Percentiles rank a stretch among this genome's conserved stretches.
These are phyloP conservation scores for Phorcus lineatus DNA, from an alignment of 2,888 invertebrate genomes.

Conservation along the genomic window DNA sequence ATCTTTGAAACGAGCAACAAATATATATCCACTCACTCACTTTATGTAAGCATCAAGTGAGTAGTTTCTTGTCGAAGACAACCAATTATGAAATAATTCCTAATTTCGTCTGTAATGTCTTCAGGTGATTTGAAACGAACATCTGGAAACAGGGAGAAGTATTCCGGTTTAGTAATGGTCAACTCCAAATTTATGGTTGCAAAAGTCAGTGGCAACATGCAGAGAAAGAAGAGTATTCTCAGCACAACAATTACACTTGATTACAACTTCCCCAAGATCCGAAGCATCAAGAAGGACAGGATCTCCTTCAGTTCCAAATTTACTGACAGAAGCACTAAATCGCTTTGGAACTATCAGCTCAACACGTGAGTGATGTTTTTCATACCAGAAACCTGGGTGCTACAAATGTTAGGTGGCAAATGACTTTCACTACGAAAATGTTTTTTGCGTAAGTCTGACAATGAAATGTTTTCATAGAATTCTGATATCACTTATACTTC, in stretches of 20 bases:
- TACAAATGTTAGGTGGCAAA: not conserved
- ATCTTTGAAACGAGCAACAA: too few relatives aligned
- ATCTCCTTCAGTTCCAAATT: conserved; percentile 52
- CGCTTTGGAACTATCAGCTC: conserved; percentile 44
- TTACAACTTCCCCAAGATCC: conserved; percentile 48
- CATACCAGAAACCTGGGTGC: not conserved
- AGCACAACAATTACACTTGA: conserved; percentile 43
- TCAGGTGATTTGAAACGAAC: not conserved
- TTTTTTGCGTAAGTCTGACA: not conserved
- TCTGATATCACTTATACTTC: too few relatives aligned
- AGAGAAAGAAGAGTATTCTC: conserved; percentile 25
- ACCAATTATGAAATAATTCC: too few relatives aligned
- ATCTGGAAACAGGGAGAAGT: not conserved
- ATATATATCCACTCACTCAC: too few relatives aligned
- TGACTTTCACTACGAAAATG: not conserved
- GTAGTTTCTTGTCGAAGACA: too few relatives aligned
- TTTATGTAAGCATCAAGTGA: too few relatives aligned
- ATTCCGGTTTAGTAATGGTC: conserved; percentile 3
- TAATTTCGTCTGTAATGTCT: not conserved
- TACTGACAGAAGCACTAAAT: conserved; percentile 47
- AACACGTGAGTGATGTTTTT: conserved; percentile 59
- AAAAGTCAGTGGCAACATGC: conserved; percentile 21
- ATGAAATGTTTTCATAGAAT: too few relatives aligned
- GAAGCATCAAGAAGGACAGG: conserved; percentile 44
- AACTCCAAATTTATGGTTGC: conserved; percentile 5